Evolutionary conservation across 2,797 vertebrate species (phyloP), one percentile per base, ranked within the genome.

Genomic region (Scolopax bukidnonensis): DNA sequence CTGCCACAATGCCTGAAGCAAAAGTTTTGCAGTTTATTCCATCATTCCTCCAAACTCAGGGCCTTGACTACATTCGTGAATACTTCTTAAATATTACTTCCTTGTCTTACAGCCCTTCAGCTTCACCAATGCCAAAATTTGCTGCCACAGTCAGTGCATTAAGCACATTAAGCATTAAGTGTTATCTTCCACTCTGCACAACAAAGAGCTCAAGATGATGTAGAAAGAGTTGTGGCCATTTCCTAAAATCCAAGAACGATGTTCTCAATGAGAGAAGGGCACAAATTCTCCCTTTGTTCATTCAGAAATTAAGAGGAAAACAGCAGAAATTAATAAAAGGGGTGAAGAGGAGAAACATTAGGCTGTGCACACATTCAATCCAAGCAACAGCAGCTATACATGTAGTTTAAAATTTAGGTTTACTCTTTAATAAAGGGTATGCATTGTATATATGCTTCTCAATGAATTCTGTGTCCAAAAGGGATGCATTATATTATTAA

Each of bases 321-420:
- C 1, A 1, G 16, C 23, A 93, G 48, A 67, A 90, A 87, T 59
- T 17, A 53, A 28, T 21, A 69, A 20, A 20, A 80, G 8, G 11
- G 9, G 6, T 18, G 54, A 61, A 0, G 3, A 84, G n/a, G 30
- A 84, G 45, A 77, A 82, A 64, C 0, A 0, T 2, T 25, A 48
- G 30, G 24, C 45, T 45, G 10, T 50, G 48, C 23, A 43, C 10
- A 25, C 11, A 10, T 33, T 53, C 24, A 32, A 19, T 56, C 48
- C 50, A 65, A 77, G 33, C 20, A 91, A 87, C 41, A 84, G 77
- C 51, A 70, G 2, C 27, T 60, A 16, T 41, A 89, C 38, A 24
- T 41, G 47, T 33, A 40, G 73, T 61, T 88, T 71, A 51, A 94
- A 86, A 83, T 60, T 48, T 40, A 70, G 2, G 0, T 77, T 61